Evolutionary conservation across 35 echinoderm and acorn worm genomes (phyloP).

Genomic region (Apostichopus parvimensis): DNA sequence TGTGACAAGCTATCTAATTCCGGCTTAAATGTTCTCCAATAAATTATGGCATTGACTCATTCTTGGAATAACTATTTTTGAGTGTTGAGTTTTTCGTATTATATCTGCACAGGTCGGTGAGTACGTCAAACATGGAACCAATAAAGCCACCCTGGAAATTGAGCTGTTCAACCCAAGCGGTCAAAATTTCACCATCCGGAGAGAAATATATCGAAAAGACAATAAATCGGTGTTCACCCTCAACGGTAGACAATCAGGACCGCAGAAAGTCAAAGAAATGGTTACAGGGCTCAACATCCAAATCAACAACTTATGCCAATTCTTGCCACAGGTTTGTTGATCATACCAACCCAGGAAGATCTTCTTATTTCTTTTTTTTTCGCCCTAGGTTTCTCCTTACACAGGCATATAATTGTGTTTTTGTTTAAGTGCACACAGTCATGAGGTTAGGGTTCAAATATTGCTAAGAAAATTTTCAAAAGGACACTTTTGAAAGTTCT

Average conservation of each 20-base stretch:
- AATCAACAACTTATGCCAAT: constrained; percentile 92
- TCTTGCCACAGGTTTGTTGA: constrained; percentile 85
- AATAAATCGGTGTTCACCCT: constrained; percentile 68
- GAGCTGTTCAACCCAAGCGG: constrained; percentile 75
- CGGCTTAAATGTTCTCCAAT: no score
- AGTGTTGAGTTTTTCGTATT: not conserved
- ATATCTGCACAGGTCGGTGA: constrained; percentile 78
- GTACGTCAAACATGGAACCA: constrained; percentile 90
- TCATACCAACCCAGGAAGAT: no score
- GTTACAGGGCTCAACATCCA: constrained; percentile 75
- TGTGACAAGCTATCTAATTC: no score
- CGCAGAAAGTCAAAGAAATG: constrained; percentile 66
- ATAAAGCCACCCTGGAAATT: constrained; percentile 77
- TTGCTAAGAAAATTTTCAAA: no score
- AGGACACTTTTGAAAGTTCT: no score
- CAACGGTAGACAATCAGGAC: constrained; percentile 48
- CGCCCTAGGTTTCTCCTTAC: no score
- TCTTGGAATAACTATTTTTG: no score
- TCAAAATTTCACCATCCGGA: constrained; percentile 58
- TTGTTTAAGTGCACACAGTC: no score
- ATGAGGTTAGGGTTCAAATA: no score
- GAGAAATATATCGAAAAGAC: constrained; percentile 73
- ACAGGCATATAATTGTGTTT: no score
- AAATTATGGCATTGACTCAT: no score
- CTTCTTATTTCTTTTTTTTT: no score